Percentiles rank a stretch among this genome's conserved stretches.
These are phyloP conservation scores for Formica exsecta DNA, from an alignment of 1,140 invertebrate genomes.

Conservation along the genomic window DNA sequence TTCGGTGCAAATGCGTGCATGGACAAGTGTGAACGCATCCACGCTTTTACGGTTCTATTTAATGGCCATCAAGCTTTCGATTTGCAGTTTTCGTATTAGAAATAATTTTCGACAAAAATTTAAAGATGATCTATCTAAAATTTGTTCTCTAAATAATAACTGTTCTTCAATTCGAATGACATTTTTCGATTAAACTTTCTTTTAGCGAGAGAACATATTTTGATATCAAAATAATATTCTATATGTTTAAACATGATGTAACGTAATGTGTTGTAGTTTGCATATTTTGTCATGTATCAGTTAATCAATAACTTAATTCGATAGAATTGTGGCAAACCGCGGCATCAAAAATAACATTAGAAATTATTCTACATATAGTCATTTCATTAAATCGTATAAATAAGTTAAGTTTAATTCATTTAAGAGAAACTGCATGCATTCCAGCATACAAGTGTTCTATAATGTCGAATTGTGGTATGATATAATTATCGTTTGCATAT, in stretches of 20 bases:
- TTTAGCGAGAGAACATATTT: neutral
- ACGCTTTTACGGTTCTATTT: conserved; percentile 8
- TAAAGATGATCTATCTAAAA: neutral
- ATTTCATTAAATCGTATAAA: conserved; percentile 23
- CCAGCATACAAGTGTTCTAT: conserved; percentile 9
- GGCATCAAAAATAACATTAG: conserved; percentile 32
- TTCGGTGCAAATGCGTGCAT: neutral
- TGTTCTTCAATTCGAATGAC: neutral
- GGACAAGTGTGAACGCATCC: neutral
- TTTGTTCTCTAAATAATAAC: neutral
- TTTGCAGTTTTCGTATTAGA: conserved; percentile 2
- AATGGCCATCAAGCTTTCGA: conserved; percentile 7
- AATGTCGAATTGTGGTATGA: conserved; percentile 14
- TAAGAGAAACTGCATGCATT: conserved; percentile 6
- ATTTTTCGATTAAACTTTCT: neutral
- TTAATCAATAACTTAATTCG: neutral
- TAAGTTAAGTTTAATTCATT: conserved; percentile 35
- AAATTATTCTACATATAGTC: neutral
- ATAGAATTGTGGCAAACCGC: neutral
- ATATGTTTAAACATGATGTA: neutral
- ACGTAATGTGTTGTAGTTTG: neutral
- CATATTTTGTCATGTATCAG: conserved; percentile 1
- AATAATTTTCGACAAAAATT: neutral
- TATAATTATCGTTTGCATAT: conserved; percentile 54
- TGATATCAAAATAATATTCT: neutral